phyloP scores from a whole-genome alignment of 1,140 invertebrate genomes.

The Drosophila biarmipes region DNA sequence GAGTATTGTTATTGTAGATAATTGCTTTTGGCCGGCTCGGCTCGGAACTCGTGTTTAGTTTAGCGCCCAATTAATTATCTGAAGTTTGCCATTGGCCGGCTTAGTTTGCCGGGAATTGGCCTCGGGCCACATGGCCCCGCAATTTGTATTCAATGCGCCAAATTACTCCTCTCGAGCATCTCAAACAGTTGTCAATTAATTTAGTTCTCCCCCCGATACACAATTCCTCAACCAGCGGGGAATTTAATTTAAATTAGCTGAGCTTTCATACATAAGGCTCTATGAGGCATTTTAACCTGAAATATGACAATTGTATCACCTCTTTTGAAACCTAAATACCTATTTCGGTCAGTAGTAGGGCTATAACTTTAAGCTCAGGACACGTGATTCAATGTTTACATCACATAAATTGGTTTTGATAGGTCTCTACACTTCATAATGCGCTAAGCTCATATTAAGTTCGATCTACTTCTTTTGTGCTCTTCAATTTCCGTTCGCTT shows the following conservation, averaged over 20 bases:
- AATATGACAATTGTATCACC: not conserved
- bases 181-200: conserved; percentile 51
- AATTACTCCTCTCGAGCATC: conserved; percentile 39
- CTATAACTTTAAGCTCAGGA: no score
- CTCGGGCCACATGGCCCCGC: conserved; percentile 39
- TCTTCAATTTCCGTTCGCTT: conserved; percentile 4
- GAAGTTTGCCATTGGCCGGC: conserved; percentile 74
- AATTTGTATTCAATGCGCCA: conserved; percentile 71
- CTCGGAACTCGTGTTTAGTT: conserved; percentile 71
- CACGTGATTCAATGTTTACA: no score
- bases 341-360: no score
- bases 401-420: no score
- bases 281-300: not conserved
- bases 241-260: conserved; percentile 21
- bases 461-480: not conserved
- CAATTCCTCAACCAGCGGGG: not conserved
- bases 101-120: conserved; percentile 49
- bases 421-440: not conserved
- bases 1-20: conserved; percentile 69
- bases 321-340: no score
- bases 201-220: conserved; percentile 14
- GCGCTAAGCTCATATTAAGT: not conserved
- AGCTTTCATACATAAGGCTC: not conserved
- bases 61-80: conserved; percentile 81
- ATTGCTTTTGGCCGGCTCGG: conserved; percentile 62